Evolutionary conservation across 2,797 vertebrate species (phyloP).

Genomic region (Craterocephalus amniculus): DNA sequence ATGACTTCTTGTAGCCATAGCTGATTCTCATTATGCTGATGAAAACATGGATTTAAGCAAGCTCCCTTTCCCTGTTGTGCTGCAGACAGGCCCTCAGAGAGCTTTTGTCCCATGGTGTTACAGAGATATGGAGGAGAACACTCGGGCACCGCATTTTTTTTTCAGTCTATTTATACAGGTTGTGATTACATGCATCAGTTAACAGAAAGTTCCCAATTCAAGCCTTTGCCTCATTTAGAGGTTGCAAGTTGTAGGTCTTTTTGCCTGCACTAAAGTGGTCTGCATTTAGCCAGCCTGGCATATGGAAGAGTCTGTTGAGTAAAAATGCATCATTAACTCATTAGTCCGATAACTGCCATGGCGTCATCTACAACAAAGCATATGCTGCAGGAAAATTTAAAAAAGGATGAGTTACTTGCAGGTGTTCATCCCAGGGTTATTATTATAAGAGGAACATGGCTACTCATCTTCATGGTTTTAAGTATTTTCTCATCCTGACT

Average conservation of each 20-base stretch:
- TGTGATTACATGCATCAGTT: conserved; percentile 58
- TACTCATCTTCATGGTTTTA: too few species aligned
- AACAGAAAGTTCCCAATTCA: conserved; percentile 29
- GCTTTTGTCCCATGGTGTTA: conserved; percentile 56
- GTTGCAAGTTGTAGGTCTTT: background rate
- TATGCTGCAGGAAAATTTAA: too few species aligned
- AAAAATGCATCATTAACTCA: background rate
- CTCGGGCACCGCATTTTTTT: conserved; percentile 38
- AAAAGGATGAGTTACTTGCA: too few species aligned
- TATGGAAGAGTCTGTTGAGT: background rate
- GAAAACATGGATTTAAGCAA: background rate
- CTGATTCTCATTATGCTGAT: conserved; percentile 32
- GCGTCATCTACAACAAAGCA: too few species aligned
- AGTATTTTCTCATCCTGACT: too few species aligned
- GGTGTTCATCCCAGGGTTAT: too few species aligned
- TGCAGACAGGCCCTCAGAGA: conserved; percentile 51
- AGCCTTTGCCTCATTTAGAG: conserved; percentile 29
- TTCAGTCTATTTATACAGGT: conserved; percentile 49
- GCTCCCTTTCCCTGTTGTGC: conserved; percentile 48
- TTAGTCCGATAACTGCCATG: background rate
- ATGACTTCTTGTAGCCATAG: conserved; percentile 71
- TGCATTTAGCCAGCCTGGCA: background rate
- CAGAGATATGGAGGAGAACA: conserved; percentile 55
- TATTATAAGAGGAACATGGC: too few species aligned
- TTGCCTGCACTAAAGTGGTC: background rate